Percentiles rank a stretch among this genome's conserved stretches.
Evolutionary conservation across 2,888 invertebrate genomes (phyloP).

Genomic region (Phoronis australis): DNA sequence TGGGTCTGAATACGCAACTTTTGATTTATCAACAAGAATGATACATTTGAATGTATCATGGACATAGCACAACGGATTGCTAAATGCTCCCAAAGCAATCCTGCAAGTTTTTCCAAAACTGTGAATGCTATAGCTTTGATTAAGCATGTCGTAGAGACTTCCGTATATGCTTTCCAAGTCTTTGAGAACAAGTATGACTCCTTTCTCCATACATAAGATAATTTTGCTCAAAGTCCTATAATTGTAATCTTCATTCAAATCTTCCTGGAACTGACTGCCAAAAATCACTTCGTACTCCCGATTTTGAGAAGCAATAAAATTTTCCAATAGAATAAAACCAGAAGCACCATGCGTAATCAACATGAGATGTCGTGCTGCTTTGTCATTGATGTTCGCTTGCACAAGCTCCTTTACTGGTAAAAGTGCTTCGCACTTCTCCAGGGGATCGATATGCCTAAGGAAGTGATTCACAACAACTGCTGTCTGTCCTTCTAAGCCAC

Average conservation of each 20-base stretch:
- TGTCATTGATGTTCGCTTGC: slow-evolving; percentile 20
- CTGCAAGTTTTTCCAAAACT: slow-evolving; percentile 18
- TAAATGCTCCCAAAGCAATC: slow-evolving; percentile 12
- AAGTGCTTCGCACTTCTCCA: too few species aligned
- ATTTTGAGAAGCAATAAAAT: slow-evolving; percentile 11
- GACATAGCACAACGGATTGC: slow-evolving; percentile 13
- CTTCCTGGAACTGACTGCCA: slow-evolving; percentile 31
- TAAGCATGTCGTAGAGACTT: slow-evolving; percentile 30
- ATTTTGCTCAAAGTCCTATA: slow-evolving; percentile 26
- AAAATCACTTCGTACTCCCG: slow-evolving; percentile 20
- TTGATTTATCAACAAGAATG: slow-evolving; percentile 11
- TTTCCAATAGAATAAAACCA: slow-evolving; percentile 18
- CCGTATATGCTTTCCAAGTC: slow-evolving; percentile 28
- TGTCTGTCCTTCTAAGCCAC: slow-evolving; percentile 19
- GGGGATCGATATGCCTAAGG: too few species aligned
- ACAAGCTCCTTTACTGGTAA: slow-evolving; percentile 16
- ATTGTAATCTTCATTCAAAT: slow-evolving; percentile 27
- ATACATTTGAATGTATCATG: slow-evolving; percentile 12
- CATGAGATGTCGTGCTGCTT: slow-evolving; percentile 22
- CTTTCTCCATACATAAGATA: slow-evolving; percentile 32
- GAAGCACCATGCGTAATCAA: slow-evolving; percentile 22
- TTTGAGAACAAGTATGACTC: slow-evolving; percentile 23
- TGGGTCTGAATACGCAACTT: slow-evolving; percentile 10
- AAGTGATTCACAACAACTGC: slow-evolving; percentile 14
- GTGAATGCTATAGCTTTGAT: slow-evolving; percentile 27